Percentiles rank a stretch among this genome's conserved stretches.
These are phyloP conservation scores for Pipistrellus pipistrellus DNA, from an alignment of 2,797 vertebrate species.

Conservation along the genomic window DNA sequence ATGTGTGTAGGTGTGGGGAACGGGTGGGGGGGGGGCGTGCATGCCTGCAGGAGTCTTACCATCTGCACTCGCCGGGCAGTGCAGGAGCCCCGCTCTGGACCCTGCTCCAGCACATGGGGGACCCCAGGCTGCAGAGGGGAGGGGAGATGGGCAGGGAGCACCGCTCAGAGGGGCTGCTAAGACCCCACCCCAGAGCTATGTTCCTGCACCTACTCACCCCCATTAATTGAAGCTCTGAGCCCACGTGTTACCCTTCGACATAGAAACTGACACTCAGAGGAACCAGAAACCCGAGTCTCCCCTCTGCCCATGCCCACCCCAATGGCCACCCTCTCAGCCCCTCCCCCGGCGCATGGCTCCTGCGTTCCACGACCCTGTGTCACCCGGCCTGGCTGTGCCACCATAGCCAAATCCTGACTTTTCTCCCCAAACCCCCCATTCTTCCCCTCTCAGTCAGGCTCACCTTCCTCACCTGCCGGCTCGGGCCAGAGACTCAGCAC, in stretches of 20 bases:
- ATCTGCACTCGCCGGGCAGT: constrained; percentile 83
- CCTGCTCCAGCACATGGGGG: constrained; percentile 87
- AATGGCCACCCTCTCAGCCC: not conserved
- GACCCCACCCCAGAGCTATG: not conserved
- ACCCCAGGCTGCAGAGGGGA: constrained; percentile 87
- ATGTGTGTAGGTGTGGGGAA: rapidly evolving
- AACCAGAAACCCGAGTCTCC: no score
- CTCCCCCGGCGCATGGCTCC: not conserved
- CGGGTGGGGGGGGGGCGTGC: rapidly evolving
- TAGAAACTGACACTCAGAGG: not conserved
- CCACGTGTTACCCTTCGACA: no score
- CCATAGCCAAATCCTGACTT: not conserved
- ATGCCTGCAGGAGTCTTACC: constrained; percentile 83
- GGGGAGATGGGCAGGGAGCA: not conserved
- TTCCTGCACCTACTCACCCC: no score
- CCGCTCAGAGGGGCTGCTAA: not conserved
- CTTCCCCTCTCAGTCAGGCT: not conserved
- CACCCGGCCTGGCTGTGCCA: not conserved
- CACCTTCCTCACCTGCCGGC: no score
- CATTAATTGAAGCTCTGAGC: not conserved
- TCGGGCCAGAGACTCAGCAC: not conserved
- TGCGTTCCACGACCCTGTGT: not conserved
- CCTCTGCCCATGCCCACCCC: not conserved
- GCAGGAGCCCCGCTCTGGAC: constrained; percentile 87
- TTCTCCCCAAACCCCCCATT: not conserved